A percentile compares a stretch with the other conserved stretches of the same genome.
phyloP scores from a whole-genome alignment of 2,113 vertebrate genomes.

The Etheostoma spectabile region DNA sequence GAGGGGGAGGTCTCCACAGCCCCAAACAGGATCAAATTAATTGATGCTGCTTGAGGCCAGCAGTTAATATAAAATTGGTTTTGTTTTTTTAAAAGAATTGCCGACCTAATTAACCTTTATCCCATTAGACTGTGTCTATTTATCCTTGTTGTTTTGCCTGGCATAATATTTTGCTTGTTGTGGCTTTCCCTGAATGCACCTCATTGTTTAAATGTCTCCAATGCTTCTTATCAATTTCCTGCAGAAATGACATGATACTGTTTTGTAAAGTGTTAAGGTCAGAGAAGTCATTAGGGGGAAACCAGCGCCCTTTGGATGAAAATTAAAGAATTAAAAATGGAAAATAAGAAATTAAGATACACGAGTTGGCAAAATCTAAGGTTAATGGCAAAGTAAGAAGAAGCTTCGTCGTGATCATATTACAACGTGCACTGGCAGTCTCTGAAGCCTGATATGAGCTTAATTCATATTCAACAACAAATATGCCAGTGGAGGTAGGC shows the following conservation, averaged over 20 bases:
- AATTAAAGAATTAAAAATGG: neutral
- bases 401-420: constrained; percentile 5
- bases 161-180: constrained; percentile 21
- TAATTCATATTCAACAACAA: constrained; percentile 55
- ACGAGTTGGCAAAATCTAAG: constrained; percentile 17
- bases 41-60: constrained; percentile 61
- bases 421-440: constrained; percentile 6
- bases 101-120: constrained; percentile 73
- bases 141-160: constrained; percentile 26
- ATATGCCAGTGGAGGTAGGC: constrained; percentile 39
- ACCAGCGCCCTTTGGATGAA: neutral
- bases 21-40: constrained; percentile 63
- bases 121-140: constrained; percentile 49
- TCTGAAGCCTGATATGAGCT: constrained; percentile 24
- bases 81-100: constrained; percentile 25
- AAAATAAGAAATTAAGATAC: constrained; percentile 27
- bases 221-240: constrained; percentile 17
- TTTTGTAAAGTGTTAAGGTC: constrained; percentile 2
- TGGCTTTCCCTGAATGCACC: neutral
- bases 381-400: constrained; percentile 35
- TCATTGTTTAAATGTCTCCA: neutral
- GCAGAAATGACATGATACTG: neutral
- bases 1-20: constrained; percentile 7
- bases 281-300: neutral
- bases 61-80: constrained; percentile 45